These are phyloP conservation scores for Heliocidaris erythrogramma DNA, from an alignment of 35 echinoderm and acorn worm species.

Conservation along the genomic window DNA sequence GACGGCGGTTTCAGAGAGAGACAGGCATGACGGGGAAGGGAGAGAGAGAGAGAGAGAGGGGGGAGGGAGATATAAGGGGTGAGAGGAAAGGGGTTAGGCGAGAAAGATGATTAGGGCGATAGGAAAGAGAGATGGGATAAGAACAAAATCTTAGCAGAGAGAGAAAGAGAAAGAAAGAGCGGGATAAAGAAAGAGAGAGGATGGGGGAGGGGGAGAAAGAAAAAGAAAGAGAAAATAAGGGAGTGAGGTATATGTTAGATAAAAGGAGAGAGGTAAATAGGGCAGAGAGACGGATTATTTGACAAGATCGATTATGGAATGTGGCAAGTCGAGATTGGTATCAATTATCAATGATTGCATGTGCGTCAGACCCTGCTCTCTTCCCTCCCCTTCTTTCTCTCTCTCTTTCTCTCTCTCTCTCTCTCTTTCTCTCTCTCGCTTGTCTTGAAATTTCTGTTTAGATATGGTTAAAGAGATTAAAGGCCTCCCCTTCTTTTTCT, in stretches of 20 bases:
- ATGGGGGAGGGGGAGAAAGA: not conserved
- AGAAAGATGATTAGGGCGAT: too few relatives aligned
- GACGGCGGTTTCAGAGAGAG: not conserved
- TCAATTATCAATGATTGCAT: constrained; percentile 2
- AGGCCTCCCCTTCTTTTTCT: not conserved
- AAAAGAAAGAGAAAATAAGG: too few relatives aligned
- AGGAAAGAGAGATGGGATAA: too few relatives aligned
- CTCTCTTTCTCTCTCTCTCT: not conserved
- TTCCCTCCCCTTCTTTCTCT: not conserved
- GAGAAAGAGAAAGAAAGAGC: not conserved
- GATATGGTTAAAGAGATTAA: not conserved
- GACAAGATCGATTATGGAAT: not conserved
- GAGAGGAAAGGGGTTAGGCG: too few relatives aligned
- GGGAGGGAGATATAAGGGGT: not conserved
- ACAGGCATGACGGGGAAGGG: too few relatives aligned
- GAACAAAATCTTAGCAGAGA: not conserved
- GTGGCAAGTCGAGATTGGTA: not conserved
- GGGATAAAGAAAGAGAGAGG: not conserved
- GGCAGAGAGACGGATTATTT: not conserved
- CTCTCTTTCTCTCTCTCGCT: not conserved
- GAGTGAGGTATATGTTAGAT: too few relatives aligned
- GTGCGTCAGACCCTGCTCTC: not conserved
- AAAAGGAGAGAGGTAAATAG: too few relatives aligned
- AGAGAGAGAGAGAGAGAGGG: not conserved
- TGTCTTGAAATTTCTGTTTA: too few relatives aligned